Evolutionary conservation across 2,797 vertebrate genomes (phyloP), one percentile per base, ranked within the genome.

Genomic region (Eulemur rubriventer): DNA sequence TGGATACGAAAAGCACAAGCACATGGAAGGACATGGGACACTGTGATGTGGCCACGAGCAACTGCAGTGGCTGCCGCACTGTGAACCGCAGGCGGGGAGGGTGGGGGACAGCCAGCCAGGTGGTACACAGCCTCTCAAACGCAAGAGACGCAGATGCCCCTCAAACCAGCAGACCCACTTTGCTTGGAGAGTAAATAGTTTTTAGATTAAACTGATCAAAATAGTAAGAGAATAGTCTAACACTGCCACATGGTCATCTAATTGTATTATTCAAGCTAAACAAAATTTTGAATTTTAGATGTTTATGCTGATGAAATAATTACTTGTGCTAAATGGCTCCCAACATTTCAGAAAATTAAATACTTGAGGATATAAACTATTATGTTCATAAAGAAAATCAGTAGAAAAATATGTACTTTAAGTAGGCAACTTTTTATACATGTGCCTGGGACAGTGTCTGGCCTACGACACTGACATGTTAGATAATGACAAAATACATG

Each of bases 331-430:
- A 95, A 90, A 38, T 17, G n/a, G 75, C 33, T 84, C 28, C 78
- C 48, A 82, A 57, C 18, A 82, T 73, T 65, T 79, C 50, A 43
- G 61, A 83, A 33, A 85, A n/a, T 91, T 46, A 89, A 76, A 73
- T 67, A 65, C 57, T 41, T 83, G 14, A 82, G 38, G 46, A 59
- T 69, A 85, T 41, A 63, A 79, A 89, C 41, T 75, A 84, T 7
- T 79, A n/a, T 87, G 46, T 69, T 95, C 75, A 67, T 17, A 81
- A 79, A 70, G 81, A 91, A 79, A 85, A 73, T 8, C 67, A 83
- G 43, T 6, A 33, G 28, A 70, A 92, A 93, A 73, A 20, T 30
- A 30, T 12, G 50, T 17, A 5, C 50, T n/a, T 55, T 52, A 78
- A 67, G 55, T 35, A 81, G 30, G 18, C 11, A 18, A 46, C 26